A percentile compares a stretch with the other conserved stretches of the same genome.
Conservation (phyloP, 2,113 vertebrate genomes). For the Neolamprologus variostigma region DNA sequence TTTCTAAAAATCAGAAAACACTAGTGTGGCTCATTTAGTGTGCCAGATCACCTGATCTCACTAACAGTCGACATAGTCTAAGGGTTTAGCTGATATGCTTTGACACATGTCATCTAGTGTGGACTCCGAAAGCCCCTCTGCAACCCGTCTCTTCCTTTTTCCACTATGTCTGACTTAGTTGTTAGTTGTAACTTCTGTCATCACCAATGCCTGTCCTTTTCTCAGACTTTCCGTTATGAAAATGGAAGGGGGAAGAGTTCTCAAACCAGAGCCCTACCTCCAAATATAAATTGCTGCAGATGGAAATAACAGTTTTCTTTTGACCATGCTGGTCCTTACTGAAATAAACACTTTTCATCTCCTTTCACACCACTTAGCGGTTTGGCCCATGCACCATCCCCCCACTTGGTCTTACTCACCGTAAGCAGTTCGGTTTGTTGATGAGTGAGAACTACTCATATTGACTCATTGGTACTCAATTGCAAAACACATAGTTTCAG, state of each 20-base stretch:
- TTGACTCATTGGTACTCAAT: conserved; percentile 28
- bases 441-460: conserved; percentile 18
- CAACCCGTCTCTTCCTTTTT: not conserved
- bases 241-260: not conserved
- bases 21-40: not conserved
- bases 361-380: not conserved
- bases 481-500: conserved; percentile 47
- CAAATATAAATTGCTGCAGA: not conserved
- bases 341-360: conserved; percentile 1
- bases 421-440: not conserved
- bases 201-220: not conserved
- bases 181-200: not conserved
- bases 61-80: not conserved
- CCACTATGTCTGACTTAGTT: not conserved
- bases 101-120: not conserved
- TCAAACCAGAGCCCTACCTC: not conserved
- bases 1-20: not conserved
- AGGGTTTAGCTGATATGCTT: not conserved
- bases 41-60: not conserved
- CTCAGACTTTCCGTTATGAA: not conserved
- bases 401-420: not conserved
- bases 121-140: not conserved
- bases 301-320: not conserved
- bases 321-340: not conserved
- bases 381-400: not conserved